Conservation (phyloP, 2,113 vertebrate genomes). For the Cyanistes caeruleus region DNA sequence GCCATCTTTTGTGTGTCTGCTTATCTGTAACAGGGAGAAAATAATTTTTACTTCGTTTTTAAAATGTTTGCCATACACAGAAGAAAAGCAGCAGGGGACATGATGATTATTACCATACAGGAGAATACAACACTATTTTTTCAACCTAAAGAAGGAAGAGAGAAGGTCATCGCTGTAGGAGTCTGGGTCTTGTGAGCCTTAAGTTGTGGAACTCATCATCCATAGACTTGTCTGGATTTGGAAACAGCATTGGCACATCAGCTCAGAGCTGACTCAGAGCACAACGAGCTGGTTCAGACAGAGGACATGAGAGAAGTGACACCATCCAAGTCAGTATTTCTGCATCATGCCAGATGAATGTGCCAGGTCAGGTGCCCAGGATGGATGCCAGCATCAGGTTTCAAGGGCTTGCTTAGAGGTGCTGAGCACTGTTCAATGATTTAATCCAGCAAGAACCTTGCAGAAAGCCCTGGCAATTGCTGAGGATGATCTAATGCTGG, state of each 20-base stretch:
- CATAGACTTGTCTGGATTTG: background rate
- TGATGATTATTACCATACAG: background rate
- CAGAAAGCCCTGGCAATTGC: background rate
- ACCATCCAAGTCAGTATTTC: background rate
- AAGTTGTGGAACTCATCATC: background rate
- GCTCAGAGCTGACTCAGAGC: background rate
- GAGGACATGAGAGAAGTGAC: background rate
- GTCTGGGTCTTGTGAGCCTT: background rate
- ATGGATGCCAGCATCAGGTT: background rate
- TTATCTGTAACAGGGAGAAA: background rate
- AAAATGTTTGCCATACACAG: background rate
- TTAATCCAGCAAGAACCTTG: background rate
- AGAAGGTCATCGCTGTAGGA: background rate
- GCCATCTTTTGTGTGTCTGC: background rate
- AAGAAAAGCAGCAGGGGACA: background rate
- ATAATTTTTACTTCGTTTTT: background rate
- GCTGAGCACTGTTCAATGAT: background rate
- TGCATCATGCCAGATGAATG: background rate
- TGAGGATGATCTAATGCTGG: background rate
- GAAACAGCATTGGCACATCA: background rate
- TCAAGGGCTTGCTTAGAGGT: background rate
- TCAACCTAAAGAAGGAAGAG: background rate
- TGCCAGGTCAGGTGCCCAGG: background rate
- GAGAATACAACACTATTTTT: background rate
- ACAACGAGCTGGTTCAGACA: fast-evolving